Conservation (phyloP, 2,113 vertebrate species). For the Podiceps cristatus region DNA sequence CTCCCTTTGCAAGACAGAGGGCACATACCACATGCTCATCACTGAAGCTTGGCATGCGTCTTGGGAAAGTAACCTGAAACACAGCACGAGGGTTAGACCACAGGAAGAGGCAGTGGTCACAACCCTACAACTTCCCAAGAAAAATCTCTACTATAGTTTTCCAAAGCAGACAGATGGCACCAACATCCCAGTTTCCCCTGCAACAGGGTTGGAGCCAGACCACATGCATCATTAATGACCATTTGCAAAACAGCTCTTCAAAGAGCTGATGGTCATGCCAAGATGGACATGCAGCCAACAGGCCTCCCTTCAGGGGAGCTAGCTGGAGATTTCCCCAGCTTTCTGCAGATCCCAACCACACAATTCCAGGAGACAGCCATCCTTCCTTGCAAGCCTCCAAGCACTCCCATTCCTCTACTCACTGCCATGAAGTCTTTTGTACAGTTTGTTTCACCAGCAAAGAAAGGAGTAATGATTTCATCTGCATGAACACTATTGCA, state of each 20-base stretch:
- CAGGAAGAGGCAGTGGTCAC: background rate
- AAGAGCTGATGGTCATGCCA: background rate
- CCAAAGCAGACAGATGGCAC: background rate
- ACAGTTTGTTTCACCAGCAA: slow-evolving; percentile 62
- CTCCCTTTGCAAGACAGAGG: background rate
- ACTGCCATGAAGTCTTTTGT: slow-evolving; percentile 74
- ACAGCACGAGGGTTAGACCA: background rate
- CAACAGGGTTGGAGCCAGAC: background rate
- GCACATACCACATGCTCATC: slow-evolving; percentile 66
- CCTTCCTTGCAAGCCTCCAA: background rate
- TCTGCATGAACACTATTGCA: slow-evolving; percentile 16
- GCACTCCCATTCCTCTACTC: slow-evolving; percentile 22
- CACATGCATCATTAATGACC: background rate
- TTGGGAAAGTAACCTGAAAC: slow-evolving; percentile 72
- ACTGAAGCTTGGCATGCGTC: background rate
- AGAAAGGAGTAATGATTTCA: background rate
- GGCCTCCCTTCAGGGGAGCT: slow-evolving; percentile 30
- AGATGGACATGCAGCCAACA: background rate
- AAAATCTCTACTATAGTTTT: background rate
- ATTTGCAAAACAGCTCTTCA: background rate
- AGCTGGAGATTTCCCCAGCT: background rate
- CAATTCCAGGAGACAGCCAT: background rate
- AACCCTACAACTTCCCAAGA: background rate
- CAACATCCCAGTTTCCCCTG: background rate
- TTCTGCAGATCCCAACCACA: background rate